phyloP scores from a whole-genome alignment of 1,140 invertebrate species.

The Phthorimaea operculella region DNA sequence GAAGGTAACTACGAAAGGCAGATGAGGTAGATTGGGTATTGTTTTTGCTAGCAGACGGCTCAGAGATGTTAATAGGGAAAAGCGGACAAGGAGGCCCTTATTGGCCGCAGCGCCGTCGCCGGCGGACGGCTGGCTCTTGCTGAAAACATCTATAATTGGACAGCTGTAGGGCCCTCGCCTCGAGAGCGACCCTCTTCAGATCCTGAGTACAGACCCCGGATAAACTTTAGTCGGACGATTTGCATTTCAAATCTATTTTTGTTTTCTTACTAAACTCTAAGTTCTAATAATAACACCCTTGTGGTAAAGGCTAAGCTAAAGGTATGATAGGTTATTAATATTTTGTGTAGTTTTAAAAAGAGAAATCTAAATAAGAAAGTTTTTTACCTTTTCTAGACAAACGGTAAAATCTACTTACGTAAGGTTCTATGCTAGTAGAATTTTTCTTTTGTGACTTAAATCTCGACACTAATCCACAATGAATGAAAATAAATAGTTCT shows the following conservation, averaged over 20 bases:
- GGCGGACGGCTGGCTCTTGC: constrained; percentile 25
- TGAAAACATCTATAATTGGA: constrained; percentile 55
- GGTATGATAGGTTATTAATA: no score
- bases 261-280: background rate
- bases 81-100: constrained; percentile 19
- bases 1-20: background rate
- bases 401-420: no score
- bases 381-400: no score
- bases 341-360: no score
- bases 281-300: no score
- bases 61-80: background rate
- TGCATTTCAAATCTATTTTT: constrained; percentile 17
- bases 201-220: constrained; percentile 27
- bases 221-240: constrained; percentile 24
- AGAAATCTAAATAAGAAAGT: no score
- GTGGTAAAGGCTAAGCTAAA: no score
- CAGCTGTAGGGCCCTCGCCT: constrained; percentile 34
- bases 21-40: background rate
- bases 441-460: no score
- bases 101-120: constrained; percentile 11
- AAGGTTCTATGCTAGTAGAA: no score
- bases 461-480: background rate
- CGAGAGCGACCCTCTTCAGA: constrained; percentile 49
- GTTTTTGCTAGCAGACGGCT: no score
- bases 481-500: background rate